Percentiles rank a stretch among this genome's conserved stretches.
These are phyloP conservation scores for Rhineura floridana DNA, from an alignment of 2,113 vertebrate species.

Conservation along the genomic window DNA sequence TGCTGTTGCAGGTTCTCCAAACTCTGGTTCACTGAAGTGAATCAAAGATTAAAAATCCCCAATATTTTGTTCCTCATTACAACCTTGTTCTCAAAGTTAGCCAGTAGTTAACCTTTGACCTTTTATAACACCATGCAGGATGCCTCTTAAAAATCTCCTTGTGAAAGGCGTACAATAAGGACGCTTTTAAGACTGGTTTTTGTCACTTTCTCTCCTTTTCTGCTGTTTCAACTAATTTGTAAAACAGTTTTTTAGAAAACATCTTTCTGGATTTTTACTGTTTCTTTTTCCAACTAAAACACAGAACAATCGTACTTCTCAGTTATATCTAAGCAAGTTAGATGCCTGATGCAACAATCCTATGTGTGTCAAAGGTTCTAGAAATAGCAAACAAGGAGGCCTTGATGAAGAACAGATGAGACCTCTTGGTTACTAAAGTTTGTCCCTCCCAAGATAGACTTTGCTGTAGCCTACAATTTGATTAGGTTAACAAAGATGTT, in stretches of 20 bases:
- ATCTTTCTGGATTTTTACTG: background rate
- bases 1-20: no score
- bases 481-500: no score
- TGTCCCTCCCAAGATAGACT: no score
- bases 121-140: conserved; percentile 51
- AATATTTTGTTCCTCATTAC: no score
- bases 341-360: background rate
- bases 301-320: background rate
- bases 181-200: no score
- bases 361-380: no score
- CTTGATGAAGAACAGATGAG: no score
- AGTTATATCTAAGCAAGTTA: conserved; percentile 20
- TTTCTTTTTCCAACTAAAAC: conserved; percentile 6
- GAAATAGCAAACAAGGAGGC: no score
- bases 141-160: conserved; percentile 64
- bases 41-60: no score
- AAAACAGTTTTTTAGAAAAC: conserved; percentile 2
- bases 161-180: conserved; percentile 50
- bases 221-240: conserved; percentile 28
- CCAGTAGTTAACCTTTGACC: conserved; percentile 83
- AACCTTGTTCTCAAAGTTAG: conserved; percentile 70
- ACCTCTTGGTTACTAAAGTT: no score
- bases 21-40: no score
- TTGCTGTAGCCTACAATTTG: no score
- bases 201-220: conserved; percentile 48